Conservation (phyloP, 2,888 invertebrate species). For the Thecophora atra region DNA sequence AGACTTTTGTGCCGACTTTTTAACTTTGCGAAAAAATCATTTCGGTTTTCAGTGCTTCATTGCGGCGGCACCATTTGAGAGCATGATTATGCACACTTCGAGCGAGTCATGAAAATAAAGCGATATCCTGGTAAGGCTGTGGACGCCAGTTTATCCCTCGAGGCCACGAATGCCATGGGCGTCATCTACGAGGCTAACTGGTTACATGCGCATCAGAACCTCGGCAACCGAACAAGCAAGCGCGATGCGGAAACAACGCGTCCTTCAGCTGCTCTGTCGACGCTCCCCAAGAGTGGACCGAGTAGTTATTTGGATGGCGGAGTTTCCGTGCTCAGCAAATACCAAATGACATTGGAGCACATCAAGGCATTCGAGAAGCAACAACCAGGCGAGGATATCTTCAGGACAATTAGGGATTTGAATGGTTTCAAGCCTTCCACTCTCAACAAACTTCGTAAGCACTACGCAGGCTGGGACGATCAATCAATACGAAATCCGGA, state of each 20-base stretch:
- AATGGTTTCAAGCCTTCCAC: slow-evolving; percentile 73
- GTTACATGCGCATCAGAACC: slow-evolving; percentile 73
- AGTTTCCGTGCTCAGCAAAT: slow-evolving; percentile 69
- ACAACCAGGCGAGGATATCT: slow-evolving; percentile 59
- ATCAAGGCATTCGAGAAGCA: slow-evolving; percentile 69
- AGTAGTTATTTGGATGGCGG: slow-evolving; percentile 55
- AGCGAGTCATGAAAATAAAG: slow-evolving; percentile 77
- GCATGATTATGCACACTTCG: not conserved
- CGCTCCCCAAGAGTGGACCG: slow-evolving; percentile 24
- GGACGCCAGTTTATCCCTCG: slow-evolving; percentile 74
- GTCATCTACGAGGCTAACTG: slow-evolving; percentile 86
- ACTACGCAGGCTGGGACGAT: slow-evolving; percentile 71
- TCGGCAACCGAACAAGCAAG: slow-evolving; percentile 39
- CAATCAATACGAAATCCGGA: slow-evolving; percentile 14
- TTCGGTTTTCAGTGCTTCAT: not conserved
- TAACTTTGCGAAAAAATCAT: not conserved
- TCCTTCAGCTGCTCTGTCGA: slow-evolving; percentile 13
- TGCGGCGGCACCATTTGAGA: slow-evolving; percentile 14
- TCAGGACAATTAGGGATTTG: slow-evolving; percentile 71
- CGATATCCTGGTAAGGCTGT: slow-evolving; percentile 87
- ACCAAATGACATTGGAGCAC: slow-evolving; percentile 69
- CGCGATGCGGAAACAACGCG: slow-evolving; percentile 3
- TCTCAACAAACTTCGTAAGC: slow-evolving; percentile 68
- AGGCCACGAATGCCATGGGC: slow-evolving; percentile 77
- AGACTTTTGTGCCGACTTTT: not conserved